Percentiles rank a stretch among this genome's conserved stretches.
phyloP scores from a whole-genome alignment of 2,113 vertebrate genomes.

The Montifringilla adamsi region DNA sequence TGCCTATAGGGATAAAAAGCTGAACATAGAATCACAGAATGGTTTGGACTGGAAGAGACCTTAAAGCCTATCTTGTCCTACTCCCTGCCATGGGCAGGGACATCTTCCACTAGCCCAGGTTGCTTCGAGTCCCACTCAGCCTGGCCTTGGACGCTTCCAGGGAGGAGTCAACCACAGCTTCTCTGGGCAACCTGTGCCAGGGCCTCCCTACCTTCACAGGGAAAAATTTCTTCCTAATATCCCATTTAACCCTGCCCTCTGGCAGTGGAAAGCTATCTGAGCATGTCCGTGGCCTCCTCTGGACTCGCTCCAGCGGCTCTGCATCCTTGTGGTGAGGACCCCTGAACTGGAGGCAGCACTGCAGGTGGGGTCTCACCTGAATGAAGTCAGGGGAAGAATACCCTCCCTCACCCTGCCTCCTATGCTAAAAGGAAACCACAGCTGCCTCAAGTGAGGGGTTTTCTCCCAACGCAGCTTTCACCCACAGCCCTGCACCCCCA shows the following conservation, averaged over 20 bases:
- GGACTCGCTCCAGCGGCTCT: background rate
- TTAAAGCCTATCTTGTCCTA: background rate
- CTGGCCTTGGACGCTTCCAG: background rate
- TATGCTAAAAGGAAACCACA: background rate
- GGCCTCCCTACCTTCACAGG: background rate
- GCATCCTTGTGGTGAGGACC: background rate
- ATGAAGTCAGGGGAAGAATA: background rate
- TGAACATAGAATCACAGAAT: background rate
- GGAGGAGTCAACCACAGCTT: background rate
- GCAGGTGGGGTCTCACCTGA: background rate
- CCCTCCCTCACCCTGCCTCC: background rate
- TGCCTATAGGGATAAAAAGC: background rate
- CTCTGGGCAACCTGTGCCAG: background rate
- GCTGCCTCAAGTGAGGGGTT: too few species aligned
- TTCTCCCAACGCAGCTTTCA: background rate
- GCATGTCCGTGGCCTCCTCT: background rate
- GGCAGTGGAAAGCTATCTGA: background rate
- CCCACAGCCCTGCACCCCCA: background rate
- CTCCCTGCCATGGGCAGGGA: background rate
- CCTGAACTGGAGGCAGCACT: background rate
- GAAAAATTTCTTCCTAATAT: background rate
- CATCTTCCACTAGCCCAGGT: background rate
- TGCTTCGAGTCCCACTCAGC: rapidly evolving
- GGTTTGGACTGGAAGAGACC: background rate
- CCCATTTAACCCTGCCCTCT: background rate